Evolutionary conservation across 2,888 invertebrate species (phyloP), one percentile per base, ranked within the genome.

Genomic region (Dryocosmus kuriphilus): DNA sequence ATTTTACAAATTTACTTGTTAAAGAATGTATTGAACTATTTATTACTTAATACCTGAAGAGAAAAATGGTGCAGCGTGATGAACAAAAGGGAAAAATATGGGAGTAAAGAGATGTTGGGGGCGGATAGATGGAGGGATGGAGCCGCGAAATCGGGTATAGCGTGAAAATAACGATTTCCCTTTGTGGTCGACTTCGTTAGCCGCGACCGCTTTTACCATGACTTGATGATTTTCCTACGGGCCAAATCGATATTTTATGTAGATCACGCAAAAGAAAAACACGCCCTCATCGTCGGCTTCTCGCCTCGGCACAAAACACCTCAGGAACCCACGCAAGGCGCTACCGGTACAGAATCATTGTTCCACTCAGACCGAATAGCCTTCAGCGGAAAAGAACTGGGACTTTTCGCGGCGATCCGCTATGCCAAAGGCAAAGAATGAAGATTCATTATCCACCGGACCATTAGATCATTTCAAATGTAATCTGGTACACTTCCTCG

Each of bases 91-190:
- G 73, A 79, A 76, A 75, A 75, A 79, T n/a, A 77, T 46, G 38
- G 63, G 78, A 78, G 80, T 60, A 46, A 67, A 57, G 51, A 41
- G 76, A 22, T 55, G 78, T 57, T 46, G 75, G 46, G 74, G 79
- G 80, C 57, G 30, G 74, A 79, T 80, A 77, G 80, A 83, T 82
- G 80, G 80, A 84, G 85, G 85, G 88, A 86, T 84, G 82, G 77
- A 84, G 88, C 86, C 88, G 89, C 88, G 86, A 89, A 90, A 90
- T 90, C 86, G 83, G 85, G 76, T 78, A 80, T 86, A 82, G 88
- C 89, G 88, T 90, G 89, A 90, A 90, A 89, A 88, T 89, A 89
- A 89, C 88, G 85, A 88, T 89, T 88, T 88, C 86, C 86, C 85
- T 88, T 89, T 86, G 87, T 83, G 83, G 76, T 84, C 82, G 81